Conservation (phyloP, 2,797 vertebrate species). For the Leptoclinus maculatus region DNA sequence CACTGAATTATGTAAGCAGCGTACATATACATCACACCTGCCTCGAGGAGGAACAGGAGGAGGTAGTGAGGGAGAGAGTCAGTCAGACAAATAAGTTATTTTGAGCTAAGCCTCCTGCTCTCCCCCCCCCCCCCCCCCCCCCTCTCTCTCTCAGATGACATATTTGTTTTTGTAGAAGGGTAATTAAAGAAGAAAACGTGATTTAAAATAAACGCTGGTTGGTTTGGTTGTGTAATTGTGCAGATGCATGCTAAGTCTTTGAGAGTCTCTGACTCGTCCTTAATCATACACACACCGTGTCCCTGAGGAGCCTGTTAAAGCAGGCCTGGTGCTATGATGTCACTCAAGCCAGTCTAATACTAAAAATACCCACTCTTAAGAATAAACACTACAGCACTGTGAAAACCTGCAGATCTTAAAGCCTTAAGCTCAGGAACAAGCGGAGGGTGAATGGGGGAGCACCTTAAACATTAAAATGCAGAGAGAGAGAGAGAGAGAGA, state of each 20-base stretch:
- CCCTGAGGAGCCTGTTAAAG: conserved; percentile 20
- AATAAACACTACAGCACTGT: conserved; percentile 52
- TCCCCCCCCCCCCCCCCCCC: conserved; percentile 1
- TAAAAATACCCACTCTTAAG: conserved; percentile 10
- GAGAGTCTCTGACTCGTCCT: conserved; percentile 57
- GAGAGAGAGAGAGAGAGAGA: not conserved
- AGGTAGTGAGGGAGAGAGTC: conserved; percentile 24
- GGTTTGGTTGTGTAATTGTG: conserved; percentile 80
- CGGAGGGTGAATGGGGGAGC: conserved; percentile 40
- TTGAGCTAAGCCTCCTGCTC: conserved; percentile 70
- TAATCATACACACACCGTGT: conserved; percentile 17
- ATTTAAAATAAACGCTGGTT: conserved; percentile 53
- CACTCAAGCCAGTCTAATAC: conserved; percentile 25
- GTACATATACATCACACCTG: conserved; percentile 49
- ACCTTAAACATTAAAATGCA: conserved; percentile 1
- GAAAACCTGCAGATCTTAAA: conserved; percentile 61
- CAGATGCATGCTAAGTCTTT: conserved; percentile 76
- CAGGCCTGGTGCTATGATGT: conserved; percentile 41
- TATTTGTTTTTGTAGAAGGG: conserved; percentile 76
- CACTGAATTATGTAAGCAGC: conserved; percentile 62
- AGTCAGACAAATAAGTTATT: not conserved
- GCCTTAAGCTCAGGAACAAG: conserved; percentile 54
- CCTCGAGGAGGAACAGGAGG: conserved; percentile 40
- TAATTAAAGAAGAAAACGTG: conserved; percentile 73
- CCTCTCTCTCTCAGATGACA: conserved; percentile 48